Percentiles rank a stretch among this genome's conserved stretches.
These are phyloP conservation scores for Oxyteleia sp. DNA, from an alignment of 2,888 invertebrate species.

Conservation along the genomic window DNA sequence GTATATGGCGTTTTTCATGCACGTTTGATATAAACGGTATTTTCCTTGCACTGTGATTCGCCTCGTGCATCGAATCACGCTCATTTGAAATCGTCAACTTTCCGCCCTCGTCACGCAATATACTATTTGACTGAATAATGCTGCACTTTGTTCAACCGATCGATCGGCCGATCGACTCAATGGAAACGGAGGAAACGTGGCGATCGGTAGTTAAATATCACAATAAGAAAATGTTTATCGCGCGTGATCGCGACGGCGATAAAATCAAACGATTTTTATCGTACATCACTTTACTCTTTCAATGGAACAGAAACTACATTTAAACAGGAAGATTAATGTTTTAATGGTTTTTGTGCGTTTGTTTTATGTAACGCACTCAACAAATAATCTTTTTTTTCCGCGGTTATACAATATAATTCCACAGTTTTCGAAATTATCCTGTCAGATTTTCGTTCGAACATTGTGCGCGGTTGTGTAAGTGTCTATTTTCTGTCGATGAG, in stretches of 20 bases:
- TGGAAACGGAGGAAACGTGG: constrained; percentile 60
- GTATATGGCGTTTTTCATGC: no score
- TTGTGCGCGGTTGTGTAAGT: constrained; percentile 10
- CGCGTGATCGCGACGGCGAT: constrained; percentile 33
- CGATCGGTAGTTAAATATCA: no score
- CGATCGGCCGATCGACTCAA: constrained; percentile 44
- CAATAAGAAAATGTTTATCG: constrained; percentile 62
- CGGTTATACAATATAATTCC: constrained; percentile 23
- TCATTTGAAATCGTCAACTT: no score
- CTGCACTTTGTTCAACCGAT: constrained; percentile 27
- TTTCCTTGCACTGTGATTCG: no score
- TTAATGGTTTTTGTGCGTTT: constrained; percentile 29
- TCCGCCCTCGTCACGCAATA: no score
- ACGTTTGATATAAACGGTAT: no score
- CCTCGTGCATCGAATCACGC: no score
- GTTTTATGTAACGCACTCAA: constrained; percentile 49
- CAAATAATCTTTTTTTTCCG: constrained; percentile 48
- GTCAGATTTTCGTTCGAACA: constrained; percentile 39
- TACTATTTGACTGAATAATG: constrained; percentile 38
- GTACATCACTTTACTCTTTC: constrained; percentile 49
- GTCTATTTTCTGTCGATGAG: constrained; percentile 4
- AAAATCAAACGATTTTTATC: constrained; percentile 60
- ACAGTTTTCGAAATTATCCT: constrained; percentile 47
- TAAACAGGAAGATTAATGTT: constrained; percentile 49
- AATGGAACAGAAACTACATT: constrained; percentile 49